Evolutionary conservation across 2,797 vertebrate genomes (phyloP).

Genomic region (Rhyacichthys aspro): DNA sequence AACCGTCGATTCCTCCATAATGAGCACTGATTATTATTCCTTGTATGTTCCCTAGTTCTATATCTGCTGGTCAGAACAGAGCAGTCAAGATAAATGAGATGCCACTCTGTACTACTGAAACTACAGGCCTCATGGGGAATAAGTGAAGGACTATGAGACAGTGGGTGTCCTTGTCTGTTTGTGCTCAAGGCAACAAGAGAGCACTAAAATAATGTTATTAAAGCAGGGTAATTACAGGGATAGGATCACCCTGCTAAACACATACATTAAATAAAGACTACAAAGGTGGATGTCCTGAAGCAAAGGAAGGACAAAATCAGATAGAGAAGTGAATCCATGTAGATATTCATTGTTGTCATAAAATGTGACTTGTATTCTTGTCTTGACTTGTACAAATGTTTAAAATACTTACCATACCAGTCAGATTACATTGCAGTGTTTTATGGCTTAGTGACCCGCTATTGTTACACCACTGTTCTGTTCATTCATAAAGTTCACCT

Average conservation of each 20-base stretch:
- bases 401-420: constrained; percentile 11
- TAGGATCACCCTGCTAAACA: constrained; percentile 36
- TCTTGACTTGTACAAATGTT: too few species aligned
- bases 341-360: too few species aligned
- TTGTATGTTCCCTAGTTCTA: constrained; percentile 2
- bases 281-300: constrained; percentile 17
- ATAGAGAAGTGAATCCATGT: too few species aligned
- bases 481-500: constrained; percentile 21
- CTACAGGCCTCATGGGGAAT: constrained; percentile 21
- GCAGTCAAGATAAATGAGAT: constrained; percentile 50
- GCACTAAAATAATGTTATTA: constrained; percentile 50
- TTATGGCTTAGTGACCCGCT: constrained; percentile 34
- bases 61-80: constrained; percentile 22
- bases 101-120: constrained; percentile 31
- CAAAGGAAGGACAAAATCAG: background rate
- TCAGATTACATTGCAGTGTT: constrained; percentile 18
- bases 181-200: constrained; percentile 11
- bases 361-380: too few species aligned
- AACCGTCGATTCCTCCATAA: constrained; percentile 26
- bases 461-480: constrained; percentile 28
- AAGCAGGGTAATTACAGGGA: constrained; percentile 52
- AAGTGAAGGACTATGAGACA: constrained; percentile 19
- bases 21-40: constrained; percentile 33
- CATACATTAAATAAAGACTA: constrained; percentile 26
- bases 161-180: constrained; percentile 24